These are phyloP conservation scores for Spatula clypeata DNA, from an alignment of 2,797 vertebrate species.

Conservation along the genomic window DNA sequence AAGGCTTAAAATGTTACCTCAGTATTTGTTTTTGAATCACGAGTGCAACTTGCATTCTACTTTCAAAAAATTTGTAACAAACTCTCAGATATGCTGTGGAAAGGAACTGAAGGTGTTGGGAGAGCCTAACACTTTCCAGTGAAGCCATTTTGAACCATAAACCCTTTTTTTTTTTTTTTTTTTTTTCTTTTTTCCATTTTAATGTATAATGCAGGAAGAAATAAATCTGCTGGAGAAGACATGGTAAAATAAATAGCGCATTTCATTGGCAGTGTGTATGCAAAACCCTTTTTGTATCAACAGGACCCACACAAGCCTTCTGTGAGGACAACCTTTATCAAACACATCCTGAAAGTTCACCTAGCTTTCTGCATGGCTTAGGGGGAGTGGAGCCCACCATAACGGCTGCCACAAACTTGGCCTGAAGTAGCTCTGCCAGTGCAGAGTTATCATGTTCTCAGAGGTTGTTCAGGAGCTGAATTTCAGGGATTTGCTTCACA, in stretches of 20 bases:
- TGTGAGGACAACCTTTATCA: not conserved
- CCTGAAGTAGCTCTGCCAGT: not conserved
- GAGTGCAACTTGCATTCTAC: not conserved
- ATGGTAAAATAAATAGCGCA: not conserved
- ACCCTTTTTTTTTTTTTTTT: too few species aligned
- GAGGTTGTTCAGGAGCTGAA: not conserved
- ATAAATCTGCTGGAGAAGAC: not conserved
- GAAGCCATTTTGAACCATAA: not conserved
- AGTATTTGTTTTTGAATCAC: not conserved
- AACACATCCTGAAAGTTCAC: accelerated
- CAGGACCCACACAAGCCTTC: not conserved
- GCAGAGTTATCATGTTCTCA: not conserved
- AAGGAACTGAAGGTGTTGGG: not conserved
- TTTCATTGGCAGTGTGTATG: not conserved
- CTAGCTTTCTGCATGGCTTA: not conserved
- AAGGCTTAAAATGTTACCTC: not conserved
- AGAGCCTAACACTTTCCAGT: not conserved
- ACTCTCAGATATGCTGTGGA: not conserved
- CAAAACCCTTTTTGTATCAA: not conserved
- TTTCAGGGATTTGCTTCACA: accelerated
- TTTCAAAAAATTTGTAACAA: not conserved
- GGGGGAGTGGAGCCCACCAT: not conserved
- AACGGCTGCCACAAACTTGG: not conserved
- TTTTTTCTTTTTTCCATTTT: too few species aligned
- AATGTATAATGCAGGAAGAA: not conserved